These are phyloP conservation scores for Pristionchus exspectatus DNA, from an alignment of 2,888 invertebrate species.

Conservation along the genomic window DNA sequence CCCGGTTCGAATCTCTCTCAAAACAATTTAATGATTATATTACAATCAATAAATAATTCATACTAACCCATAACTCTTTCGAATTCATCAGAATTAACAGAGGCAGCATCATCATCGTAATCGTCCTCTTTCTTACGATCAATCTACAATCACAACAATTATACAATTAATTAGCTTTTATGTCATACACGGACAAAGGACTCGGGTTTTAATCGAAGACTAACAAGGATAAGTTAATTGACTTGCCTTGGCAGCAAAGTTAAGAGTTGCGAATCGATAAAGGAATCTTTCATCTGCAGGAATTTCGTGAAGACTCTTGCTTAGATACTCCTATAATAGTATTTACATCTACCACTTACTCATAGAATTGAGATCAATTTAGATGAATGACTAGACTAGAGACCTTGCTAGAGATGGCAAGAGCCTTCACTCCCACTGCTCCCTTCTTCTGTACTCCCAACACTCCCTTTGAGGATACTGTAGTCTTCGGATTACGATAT, in stretches of 20 bases:
- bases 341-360: not conserved
- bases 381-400: not conserved
- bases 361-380: not conserved
- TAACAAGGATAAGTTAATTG: not conserved
- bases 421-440: constrained; percentile 65
- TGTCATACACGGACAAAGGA: too few species aligned
- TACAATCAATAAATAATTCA: not conserved
- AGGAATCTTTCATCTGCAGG: constrained; percentile 93
- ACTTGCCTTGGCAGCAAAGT: constrained; percentile 60
- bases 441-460: constrained; percentile 28
- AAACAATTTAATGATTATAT: not conserved
- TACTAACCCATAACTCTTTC: constrained; percentile 84
- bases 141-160: not conserved
- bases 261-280: constrained; percentile 82
- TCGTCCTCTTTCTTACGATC: constrained; percentile 80
- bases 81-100: constrained; percentile 88
- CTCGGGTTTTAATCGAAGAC: too few species aligned
- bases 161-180: not conserved
- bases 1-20: constrained; percentile 80
- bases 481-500: constrained; percentile 81
- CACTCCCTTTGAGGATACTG: not conserved
- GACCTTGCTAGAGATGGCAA: constrained; percentile 69
- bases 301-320: constrained; percentile 82
- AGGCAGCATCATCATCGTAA: constrained; percentile 85
- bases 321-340: constrained; percentile 71